phyloP scores from a whole-genome alignment of 2,113 vertebrate genomes.

The Bujurquina vittata region DNA sequence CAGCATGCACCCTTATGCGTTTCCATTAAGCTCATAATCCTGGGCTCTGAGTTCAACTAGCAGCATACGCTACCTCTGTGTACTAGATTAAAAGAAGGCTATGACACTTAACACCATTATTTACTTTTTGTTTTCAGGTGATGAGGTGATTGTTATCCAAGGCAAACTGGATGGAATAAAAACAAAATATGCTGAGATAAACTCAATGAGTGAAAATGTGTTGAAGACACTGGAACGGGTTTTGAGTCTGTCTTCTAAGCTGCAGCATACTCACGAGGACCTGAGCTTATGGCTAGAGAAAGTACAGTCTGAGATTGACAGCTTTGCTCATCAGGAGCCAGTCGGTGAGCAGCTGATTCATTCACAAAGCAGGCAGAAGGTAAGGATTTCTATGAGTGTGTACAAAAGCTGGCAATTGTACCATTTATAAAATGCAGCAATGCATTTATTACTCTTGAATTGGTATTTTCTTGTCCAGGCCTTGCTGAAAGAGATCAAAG shows the following conservation, averaged over 20 bases:
- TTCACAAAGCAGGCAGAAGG: slow-evolving; percentile 89
- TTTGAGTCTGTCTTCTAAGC: slow-evolving; percentile 83
- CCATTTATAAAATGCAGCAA: not conserved
- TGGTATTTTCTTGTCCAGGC: slow-evolving; percentile 74
- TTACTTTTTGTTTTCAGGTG: slow-evolving; percentile 79
- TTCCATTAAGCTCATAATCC: not conserved
- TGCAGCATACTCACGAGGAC: slow-evolving; percentile 83
- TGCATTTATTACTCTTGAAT: not conserved
- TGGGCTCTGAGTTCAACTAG: not conserved
- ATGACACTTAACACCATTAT: not conserved
- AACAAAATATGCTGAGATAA: slow-evolving; percentile 91
- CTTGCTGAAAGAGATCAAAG: slow-evolving; percentile 86
- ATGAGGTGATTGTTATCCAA: slow-evolving; percentile 96
- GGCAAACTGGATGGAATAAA: slow-evolving; percentile 97
- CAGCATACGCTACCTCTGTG: not conserved
- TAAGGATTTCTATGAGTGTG: slow-evolving; percentile 51
- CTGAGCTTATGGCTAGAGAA: slow-evolving; percentile 88
- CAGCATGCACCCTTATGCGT: not conserved
- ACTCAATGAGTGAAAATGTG: slow-evolving; percentile 84
- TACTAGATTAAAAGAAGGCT: not conserved
- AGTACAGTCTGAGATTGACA: slow-evolving; percentile 84
- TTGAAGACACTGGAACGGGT: slow-evolving; percentile 88
- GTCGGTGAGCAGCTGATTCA: slow-evolving; percentile 83
- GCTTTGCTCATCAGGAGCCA: slow-evolving; percentile 80
- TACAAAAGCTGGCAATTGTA: not conserved